Evolutionary conservation across 2,888 invertebrate species (phyloP).

Genomic region (Drosophila greeni): DNA sequence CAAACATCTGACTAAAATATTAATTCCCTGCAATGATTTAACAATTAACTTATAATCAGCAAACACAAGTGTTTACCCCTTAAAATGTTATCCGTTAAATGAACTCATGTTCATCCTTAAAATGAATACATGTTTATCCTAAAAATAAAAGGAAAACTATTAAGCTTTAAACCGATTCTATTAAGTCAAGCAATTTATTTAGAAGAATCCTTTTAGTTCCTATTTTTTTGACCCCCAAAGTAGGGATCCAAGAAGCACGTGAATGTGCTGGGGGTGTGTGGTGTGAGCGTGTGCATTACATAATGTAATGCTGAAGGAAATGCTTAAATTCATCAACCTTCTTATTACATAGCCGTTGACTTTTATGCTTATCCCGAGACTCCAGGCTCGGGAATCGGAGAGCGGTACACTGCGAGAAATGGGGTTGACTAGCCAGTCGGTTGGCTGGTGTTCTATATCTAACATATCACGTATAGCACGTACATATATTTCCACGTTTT

Average conservation of each 20-base stretch:
- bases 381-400: slow-evolving; percentile 9
- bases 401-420: slow-evolving; percentile 17
- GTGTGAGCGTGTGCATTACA: slow-evolving; percentile 48
- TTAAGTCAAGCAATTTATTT: background rate
- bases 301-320: slow-evolving; percentile 57
- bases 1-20: too few species aligned
- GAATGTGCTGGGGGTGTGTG: slow-evolving; percentile 12
- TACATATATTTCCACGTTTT: background rate
- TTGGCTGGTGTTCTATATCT: background rate
- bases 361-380: slow-evolving; percentile 29
- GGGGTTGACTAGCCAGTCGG: background rate
- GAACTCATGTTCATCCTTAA: background rate
- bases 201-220: background rate
- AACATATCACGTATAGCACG: slow-evolving; percentile 3
- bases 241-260: slow-evolving; percentile 20
- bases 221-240: background rate
- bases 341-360: slow-evolving; percentile 47
- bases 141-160: too few species aligned
- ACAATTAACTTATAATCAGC: too few species aligned
- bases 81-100: too few species aligned
- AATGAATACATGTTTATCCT: background rate
- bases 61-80: too few species aligned
- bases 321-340: slow-evolving; percentile 70
- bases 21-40: too few species aligned
- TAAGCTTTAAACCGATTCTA: background rate